phyloP scores from a whole-genome alignment of 2,888 invertebrate species.

The Nemotelus pantherinus region DNA sequence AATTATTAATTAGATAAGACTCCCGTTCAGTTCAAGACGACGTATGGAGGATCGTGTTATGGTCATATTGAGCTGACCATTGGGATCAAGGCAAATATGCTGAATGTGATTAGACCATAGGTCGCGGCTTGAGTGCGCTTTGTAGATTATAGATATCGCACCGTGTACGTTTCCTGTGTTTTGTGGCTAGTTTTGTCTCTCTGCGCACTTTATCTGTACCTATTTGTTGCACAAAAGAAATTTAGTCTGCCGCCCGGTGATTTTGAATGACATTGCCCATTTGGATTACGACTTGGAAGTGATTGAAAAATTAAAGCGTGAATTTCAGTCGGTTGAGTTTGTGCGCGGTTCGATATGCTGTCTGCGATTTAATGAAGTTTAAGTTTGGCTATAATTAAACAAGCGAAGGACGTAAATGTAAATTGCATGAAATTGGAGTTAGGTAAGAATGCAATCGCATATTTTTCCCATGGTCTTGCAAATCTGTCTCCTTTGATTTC shows the following conservation, averaged over 20 bases:
- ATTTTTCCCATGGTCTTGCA: too few relatives aligned
- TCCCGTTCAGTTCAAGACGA: background rate
- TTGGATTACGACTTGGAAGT: too few relatives aligned
- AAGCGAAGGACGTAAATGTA: too few relatives aligned
- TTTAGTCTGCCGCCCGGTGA: background rate
- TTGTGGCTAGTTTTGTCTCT: background rate
- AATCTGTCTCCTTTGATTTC: too few relatives aligned
- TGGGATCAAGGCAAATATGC: slow-evolving; percentile 26
- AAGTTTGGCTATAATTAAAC: too few relatives aligned
- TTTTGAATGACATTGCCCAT: background rate
- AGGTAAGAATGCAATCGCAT: too few relatives aligned
- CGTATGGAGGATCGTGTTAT: background rate
- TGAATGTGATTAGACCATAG: background rate
- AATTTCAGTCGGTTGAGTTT: too few relatives aligned
- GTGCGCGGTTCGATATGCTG: too few relatives aligned
- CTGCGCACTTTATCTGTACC: slow-evolving; percentile 3
- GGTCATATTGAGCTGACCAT: slow-evolving; percentile 12
- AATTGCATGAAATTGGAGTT: too few relatives aligned
- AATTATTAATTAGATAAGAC: background rate
- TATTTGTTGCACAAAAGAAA: slow-evolving; percentile 9
- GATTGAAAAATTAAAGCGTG: too few relatives aligned
- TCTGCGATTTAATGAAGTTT: too few relatives aligned
- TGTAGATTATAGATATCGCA: too few relatives aligned
- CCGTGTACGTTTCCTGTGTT: background rate
- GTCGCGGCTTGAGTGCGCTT: background rate